A percentile compares a stretch with the other conserved stretches of the same genome.
Conservation (phyloP, 2,797 vertebrate species). For the Syngnathus rostellatus region DNA sequence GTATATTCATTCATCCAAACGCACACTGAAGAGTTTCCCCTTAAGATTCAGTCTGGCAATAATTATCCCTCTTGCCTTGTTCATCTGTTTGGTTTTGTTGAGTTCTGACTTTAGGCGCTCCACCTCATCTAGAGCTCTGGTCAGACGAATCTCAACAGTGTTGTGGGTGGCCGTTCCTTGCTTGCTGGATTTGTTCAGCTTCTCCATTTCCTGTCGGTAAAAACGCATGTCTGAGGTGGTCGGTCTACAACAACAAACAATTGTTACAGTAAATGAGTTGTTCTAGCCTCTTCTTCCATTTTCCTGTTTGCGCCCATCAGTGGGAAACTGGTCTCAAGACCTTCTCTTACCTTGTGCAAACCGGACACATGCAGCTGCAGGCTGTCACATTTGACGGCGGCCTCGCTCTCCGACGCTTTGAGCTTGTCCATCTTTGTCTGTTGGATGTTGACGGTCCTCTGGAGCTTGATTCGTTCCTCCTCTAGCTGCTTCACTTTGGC, state of each 20-base stretch:
- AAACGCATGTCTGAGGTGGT: not conserved
- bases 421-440: constrained; percentile 83
- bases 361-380: constrained; percentile 75
- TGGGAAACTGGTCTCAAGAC: not conserved
- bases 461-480: constrained; percentile 74
- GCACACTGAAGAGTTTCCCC: not conserved
- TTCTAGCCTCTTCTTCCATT: no score
- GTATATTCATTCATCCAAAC: not conserved
- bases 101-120: constrained; percentile 80
- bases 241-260: not conserved
- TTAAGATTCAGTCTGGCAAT: not conserved
- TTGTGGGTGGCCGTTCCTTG: constrained; percentile 73
- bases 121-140: constrained; percentile 85
- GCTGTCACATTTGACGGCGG: constrained; percentile 69
- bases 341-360: constrained; percentile 73
- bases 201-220: constrained; percentile 73
- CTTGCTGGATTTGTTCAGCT: constrained; percentile 74
- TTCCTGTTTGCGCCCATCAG: no score
- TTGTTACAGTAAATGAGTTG: no score
- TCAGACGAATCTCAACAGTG: constrained; percentile 80
- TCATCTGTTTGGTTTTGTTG: constrained; percentile 77
- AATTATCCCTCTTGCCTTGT: constrained; percentile 67
- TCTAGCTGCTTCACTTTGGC: constrained; percentile 75
- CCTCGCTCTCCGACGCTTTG: constrained; percentile 75
- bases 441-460: constrained; percentile 69